Base-by-base conservation (phyloP, 2,113 vertebrate species). In the Gambusia holbrooki region DNA sequence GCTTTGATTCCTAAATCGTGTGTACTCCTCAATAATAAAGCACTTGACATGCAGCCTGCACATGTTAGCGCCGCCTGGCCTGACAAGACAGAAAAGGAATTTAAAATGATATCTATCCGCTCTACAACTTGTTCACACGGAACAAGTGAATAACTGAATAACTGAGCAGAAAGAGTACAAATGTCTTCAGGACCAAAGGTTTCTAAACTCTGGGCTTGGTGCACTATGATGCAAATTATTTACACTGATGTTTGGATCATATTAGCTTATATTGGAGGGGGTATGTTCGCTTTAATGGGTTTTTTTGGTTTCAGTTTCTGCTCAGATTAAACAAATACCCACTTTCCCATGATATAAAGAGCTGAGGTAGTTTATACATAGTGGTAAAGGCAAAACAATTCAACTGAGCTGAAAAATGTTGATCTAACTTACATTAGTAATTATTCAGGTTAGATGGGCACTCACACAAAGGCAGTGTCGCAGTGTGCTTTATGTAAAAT, bases 11-110 rank as follows among this genome's bases (percentile, higher is more conserved):
- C 63, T 30, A 19, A 79, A 81, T 76, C 8, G 9, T 9, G 25
- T 45, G 64, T 71, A 69, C 71, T 28, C n/a, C 67, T 81, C 54
- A 32, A 29, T 88, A 92, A 91, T 87, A 73, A 84, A 90, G 72
- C 66, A 63, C 84, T 81, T 84, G 74, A 84, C 77, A 90, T 84
- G 84, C 72, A 85, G 68, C 35, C 35, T 62, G 70, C 28, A 61
- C 69, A 69, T 32, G 63, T 74, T 82, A 69, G 45, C 77, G 84
- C 30, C 11, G 30, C 54, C 27, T 62, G n/a, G 64, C 62, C 69
- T 69, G 68, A 74, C 30, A 58, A 76, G 60, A 67, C 66, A 42
- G 11, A 12, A 42, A 51, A 29, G 19, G 37, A 69, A 62, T 42
- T 77, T 60, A 29, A 76, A 72, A 51, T 64, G 65, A 81, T 14